Conservation (phyloP, 2,797 vertebrate genomes). For the Anisognathus igniventris region DNA sequence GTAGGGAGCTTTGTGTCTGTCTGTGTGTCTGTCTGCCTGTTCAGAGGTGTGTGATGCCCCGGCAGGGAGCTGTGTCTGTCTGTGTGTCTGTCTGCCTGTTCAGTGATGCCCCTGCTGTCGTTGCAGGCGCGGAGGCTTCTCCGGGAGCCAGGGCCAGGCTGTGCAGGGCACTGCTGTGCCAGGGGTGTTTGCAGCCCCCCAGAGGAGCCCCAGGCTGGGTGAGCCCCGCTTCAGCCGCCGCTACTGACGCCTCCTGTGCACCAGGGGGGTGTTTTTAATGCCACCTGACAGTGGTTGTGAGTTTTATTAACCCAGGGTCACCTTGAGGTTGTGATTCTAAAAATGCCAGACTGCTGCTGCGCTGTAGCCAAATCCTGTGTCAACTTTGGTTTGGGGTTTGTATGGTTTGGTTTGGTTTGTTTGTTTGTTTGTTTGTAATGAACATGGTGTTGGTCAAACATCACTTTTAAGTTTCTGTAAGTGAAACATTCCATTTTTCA, state of each 20-base stretch:
- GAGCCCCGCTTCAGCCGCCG: conserved; percentile 42
- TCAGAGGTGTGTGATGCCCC: too few species aligned
- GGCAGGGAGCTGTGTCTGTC: too few species aligned
- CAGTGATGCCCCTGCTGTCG: neutral
- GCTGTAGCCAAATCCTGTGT: conserved; percentile 17
- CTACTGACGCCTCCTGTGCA: conserved; percentile 28
- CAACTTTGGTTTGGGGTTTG: neutral
- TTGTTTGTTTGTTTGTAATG: conserved; percentile 1
- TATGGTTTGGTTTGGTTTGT: neutral
- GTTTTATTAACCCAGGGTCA: conserved; percentile 14
- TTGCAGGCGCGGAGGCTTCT: conserved; percentile 80
- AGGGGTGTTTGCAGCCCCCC: conserved; percentile 77
- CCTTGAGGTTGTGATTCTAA: neutral
- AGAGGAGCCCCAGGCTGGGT: conserved; percentile 2
- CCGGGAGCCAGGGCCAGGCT: conserved; percentile 80
- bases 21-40: too few species aligned
- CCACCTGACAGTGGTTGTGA: neutral
- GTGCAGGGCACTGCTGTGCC: conserved; percentile 77
- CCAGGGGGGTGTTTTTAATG: neutral
- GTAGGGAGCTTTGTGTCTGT: too few species aligned
- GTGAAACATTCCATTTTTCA: conserved; percentile 72
- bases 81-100: too few species aligned
- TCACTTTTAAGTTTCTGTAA: conserved; percentile 58
- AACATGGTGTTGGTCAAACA: conserved; percentile 50
- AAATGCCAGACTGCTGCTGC: neutral